A percentile compares a stretch with the other conserved stretches of the same genome.
Evolutionary conservation across 2,888 invertebrate species (phyloP).

Genomic region (Punctoribates punctum): DNA sequence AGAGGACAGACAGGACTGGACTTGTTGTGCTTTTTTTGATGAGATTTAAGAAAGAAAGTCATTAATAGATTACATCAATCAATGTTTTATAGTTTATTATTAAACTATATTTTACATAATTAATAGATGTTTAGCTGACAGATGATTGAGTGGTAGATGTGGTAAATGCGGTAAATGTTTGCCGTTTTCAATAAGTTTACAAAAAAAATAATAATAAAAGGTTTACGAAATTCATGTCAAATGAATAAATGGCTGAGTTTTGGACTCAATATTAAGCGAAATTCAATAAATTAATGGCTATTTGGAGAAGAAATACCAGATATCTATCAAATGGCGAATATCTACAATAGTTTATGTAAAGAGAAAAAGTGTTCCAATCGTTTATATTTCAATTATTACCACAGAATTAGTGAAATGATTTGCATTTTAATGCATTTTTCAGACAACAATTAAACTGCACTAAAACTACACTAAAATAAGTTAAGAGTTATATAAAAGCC

Average conservation of each 20-base stretch:
- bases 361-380: background rate
- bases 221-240: background rate
- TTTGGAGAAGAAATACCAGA: background rate
- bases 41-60: no score
- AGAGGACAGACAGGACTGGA: no score
- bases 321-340: background rate
- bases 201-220: background rate
- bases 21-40: no score
- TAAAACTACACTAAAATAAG: conserved; percentile 16
- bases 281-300: conserved; percentile 23
- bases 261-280: background rate
- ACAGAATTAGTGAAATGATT: conserved; percentile 14
- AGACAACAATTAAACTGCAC: conserved; percentile 11
- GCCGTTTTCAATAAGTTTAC: background rate
- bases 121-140: no score
- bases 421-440: conserved; percentile 9
- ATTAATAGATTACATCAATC: no score
- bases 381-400: conserved; percentile 26
- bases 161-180: no score
- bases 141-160: no score
- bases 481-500: conserved; percentile 24
- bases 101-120: no score
- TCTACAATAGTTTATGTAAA: background rate
- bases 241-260: conserved; percentile 27
- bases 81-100: no score